Evolutionary conservation across 2,113 vertebrate genomes (phyloP).

Genomic region (Oxyruncus cristatus): DNA sequence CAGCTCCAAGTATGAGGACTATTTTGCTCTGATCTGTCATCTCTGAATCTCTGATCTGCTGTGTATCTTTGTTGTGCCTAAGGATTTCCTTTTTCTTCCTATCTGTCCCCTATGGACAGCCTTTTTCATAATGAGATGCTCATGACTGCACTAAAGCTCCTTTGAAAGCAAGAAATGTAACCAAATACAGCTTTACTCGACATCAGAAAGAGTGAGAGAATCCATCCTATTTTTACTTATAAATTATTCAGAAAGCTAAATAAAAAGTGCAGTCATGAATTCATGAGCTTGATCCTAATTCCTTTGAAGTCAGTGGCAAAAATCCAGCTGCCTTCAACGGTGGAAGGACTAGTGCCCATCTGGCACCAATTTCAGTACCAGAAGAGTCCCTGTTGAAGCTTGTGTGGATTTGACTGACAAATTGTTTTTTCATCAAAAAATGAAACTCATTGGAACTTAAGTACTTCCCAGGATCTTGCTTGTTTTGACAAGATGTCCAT

Average conservation of each 20-base stretch:
- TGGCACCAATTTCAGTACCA: conserved; percentile 25
- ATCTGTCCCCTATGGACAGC: conserved; percentile 11
- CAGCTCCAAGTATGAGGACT: background rate
- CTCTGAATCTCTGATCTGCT: conserved; percentile 20
- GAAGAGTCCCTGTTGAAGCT: background rate
- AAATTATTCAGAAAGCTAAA: conserved; percentile 59
- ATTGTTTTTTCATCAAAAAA: background rate
- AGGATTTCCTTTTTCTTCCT: conserved; percentile 48
- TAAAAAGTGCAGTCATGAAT: conserved; percentile 46
- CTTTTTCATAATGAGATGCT: conserved; percentile 26
- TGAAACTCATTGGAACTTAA: background rate
- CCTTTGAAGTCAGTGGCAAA: conserved; percentile 51
- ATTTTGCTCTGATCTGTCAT: conserved; percentile 8
- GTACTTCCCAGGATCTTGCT: background rate
- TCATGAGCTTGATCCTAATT: conserved; percentile 50
- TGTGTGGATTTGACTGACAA: background rate
- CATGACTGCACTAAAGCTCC: conserved; percentile 5
- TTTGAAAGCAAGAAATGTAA: conserved; percentile 45
- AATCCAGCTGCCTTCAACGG: background rate
- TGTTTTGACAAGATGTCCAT: background rate
- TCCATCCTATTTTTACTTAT: conserved; percentile 31
- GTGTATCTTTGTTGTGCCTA: background rate
- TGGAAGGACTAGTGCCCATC: conserved; percentile 37
- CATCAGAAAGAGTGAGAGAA: conserved; percentile 38
- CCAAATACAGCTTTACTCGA: conserved; percentile 27